These are phyloP conservation scores for Pararge aegeria DNA, from an alignment of 1,140 invertebrate species.

Conservation along the genomic window DNA sequence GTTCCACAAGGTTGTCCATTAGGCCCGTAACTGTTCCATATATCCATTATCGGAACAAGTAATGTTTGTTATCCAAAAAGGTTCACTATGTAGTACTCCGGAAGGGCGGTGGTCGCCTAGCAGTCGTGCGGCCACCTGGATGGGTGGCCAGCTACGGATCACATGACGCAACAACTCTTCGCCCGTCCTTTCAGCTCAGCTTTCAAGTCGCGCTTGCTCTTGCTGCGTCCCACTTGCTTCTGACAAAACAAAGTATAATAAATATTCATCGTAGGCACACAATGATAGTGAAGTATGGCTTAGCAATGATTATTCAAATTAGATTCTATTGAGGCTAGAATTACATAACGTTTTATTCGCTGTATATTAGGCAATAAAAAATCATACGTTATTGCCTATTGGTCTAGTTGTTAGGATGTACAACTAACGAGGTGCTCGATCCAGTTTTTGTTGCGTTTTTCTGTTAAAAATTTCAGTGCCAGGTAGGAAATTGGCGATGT, in stretches of 20 bases:
- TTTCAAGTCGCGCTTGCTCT: conserved; percentile 80
- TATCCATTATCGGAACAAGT: conserved; percentile 28
- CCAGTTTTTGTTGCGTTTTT: too few species aligned
- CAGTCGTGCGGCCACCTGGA: conserved; percentile 60
- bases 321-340: neutral
- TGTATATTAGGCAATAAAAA: too few species aligned
- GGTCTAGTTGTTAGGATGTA: too few species aligned
- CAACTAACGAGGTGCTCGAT: too few species aligned
- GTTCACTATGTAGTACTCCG: conserved; percentile 6
- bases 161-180: conserved; percentile 81
- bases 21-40: conserved; percentile 39
- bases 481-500: too few species aligned
- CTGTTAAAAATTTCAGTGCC: too few species aligned
- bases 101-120: conserved; percentile 11
- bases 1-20: conserved; percentile 45
- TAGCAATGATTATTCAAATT: neutral
- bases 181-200: conserved; percentile 80
- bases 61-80: conserved; percentile 25
- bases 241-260: conserved; percentile 30
- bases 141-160: conserved; percentile 79
- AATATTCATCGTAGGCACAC: neutral
- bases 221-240: conserved; percentile 77
- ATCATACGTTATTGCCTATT: too few species aligned
- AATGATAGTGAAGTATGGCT: neutral
- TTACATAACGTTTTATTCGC: neutral